A percentile compares a stretch with the other conserved stretches of the same genome.
phyloP scores from a whole-genome alignment of 1,140 invertebrate species.

The Hypsibius dujardini region DNA sequence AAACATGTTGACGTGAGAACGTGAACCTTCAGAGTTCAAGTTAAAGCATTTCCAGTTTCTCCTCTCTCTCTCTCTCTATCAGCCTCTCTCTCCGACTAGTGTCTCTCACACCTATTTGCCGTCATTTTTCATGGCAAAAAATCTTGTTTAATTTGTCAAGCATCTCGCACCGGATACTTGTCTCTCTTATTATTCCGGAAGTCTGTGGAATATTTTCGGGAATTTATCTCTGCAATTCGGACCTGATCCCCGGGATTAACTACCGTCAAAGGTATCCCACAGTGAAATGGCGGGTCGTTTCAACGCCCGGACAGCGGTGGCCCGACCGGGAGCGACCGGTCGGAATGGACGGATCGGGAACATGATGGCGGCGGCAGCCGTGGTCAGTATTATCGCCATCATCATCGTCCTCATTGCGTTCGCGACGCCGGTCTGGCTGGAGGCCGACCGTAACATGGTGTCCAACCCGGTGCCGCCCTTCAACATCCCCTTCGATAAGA shows the following conservation, averaged over 20 bases:
- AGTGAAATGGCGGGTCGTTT: not conserved
- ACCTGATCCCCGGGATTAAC: too few relatives aligned
- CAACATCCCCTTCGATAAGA: slow-evolving; percentile 14
- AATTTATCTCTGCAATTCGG: too few relatives aligned
- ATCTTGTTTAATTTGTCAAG: too few relatives aligned
- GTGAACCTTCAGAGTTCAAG: slow-evolving; percentile 13
- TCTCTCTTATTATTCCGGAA: too few relatives aligned
- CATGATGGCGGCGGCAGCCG: not conserved
- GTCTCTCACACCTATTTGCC: too few relatives aligned
- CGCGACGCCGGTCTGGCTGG: slow-evolving; percentile 17
- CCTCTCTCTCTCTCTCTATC: not conserved
- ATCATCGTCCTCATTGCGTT: slow-evolving; percentile 8
- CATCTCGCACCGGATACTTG: too few relatives aligned
- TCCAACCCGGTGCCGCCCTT: slow-evolving; percentile 14
- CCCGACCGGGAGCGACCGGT: not conserved
- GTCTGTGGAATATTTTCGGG: too few relatives aligned
- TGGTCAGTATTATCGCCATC: not conserved
- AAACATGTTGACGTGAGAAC: slow-evolving; percentile 17
- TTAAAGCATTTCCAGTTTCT: slow-evolving; percentile 6
- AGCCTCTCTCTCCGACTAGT: too few relatives aligned
- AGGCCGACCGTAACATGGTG: slow-evolving; percentile 15
- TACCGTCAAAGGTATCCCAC: too few relatives aligned
- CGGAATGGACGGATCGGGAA: not conserved
- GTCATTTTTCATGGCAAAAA: too few relatives aligned
- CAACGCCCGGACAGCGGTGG: not conserved